Evolutionary conservation across 1,140 invertebrate genomes (phyloP).

Genomic region (Drosophila pachea): DNA sequence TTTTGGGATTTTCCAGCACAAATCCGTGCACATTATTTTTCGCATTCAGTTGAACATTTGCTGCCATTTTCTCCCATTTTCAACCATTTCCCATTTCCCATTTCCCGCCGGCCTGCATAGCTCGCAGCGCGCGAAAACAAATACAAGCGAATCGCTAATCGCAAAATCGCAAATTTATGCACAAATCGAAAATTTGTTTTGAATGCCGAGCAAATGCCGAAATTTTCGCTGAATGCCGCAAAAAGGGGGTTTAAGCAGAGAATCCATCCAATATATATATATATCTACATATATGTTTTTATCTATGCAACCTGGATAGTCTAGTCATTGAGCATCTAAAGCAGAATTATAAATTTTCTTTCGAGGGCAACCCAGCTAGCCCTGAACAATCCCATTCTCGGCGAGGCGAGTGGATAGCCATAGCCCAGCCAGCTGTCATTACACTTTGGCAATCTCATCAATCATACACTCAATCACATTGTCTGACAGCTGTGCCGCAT

Average conservation of each 20-base stretch:
- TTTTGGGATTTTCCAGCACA: constrained; percentile 6
- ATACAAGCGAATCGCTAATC: not conserved
- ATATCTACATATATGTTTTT: no score
- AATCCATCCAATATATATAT: no score
- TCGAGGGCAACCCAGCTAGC: no score
- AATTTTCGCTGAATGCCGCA: not conserved
- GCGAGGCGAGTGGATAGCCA: not conserved
- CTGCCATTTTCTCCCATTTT: constrained; percentile 12
- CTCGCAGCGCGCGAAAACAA: constrained; percentile 6
- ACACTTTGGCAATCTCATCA: constrained; percentile 17
- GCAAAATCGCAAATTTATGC: constrained; percentile 38
- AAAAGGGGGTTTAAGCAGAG: not conserved
- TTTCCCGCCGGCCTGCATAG: not conserved
- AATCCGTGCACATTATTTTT: constrained; percentile 25
- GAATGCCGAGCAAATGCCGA: not conserved
- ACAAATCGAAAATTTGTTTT: constrained; percentile 20
- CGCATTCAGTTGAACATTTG: not conserved
- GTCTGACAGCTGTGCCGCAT: constrained; percentile 41
- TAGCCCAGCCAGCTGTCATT: not conserved
- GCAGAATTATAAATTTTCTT: no score
- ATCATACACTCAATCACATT: constrained; percentile 30
- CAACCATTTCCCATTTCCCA: no score
- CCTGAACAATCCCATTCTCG: not conserved
- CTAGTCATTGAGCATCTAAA: no score
- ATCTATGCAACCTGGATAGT: no score